These are phyloP conservation scores for Musca vetustissima DNA, from an alignment of 1,140 invertebrate species.

Conservation along the genomic window DNA sequence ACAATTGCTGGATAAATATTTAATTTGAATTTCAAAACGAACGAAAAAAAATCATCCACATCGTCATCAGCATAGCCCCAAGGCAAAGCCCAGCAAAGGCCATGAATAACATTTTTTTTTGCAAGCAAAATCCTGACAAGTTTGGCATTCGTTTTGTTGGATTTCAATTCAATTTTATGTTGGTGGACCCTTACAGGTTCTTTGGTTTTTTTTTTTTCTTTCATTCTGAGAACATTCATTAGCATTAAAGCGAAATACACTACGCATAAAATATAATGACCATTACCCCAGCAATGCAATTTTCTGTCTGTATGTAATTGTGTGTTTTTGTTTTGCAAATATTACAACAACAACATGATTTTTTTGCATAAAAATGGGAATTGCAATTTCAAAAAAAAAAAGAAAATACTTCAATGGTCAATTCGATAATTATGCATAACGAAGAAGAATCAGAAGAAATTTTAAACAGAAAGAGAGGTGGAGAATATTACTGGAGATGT, in stretches of 20 bases:
- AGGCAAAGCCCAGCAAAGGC: neutral
- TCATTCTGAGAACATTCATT: neutral
- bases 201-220: too few species aligned
- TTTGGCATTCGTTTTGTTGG: too few species aligned
- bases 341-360: too few species aligned
- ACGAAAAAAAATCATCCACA: too few species aligned
- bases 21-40: constrained; percentile 3
- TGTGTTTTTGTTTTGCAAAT: neutral
- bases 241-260: constrained; percentile 5
- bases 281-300: neutral
- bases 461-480: too few species aligned
- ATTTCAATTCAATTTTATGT: too few species aligned
- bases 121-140: too few species aligned
- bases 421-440: neutral
- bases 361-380: too few species aligned
- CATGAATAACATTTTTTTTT: neutral
- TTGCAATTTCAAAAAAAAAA: too few species aligned
- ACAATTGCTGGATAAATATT: neutral
- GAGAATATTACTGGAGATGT: too few species aligned
- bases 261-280: neutral
- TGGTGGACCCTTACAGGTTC: too few species aligned
- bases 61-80: neutral
- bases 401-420: neutral
- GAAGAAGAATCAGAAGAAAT: too few species aligned
- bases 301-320: neutral